Evolutionary conservation across 2,797 vertebrate genomes (phyloP).

Genomic region (Melanotaenia nigrans): DNA sequence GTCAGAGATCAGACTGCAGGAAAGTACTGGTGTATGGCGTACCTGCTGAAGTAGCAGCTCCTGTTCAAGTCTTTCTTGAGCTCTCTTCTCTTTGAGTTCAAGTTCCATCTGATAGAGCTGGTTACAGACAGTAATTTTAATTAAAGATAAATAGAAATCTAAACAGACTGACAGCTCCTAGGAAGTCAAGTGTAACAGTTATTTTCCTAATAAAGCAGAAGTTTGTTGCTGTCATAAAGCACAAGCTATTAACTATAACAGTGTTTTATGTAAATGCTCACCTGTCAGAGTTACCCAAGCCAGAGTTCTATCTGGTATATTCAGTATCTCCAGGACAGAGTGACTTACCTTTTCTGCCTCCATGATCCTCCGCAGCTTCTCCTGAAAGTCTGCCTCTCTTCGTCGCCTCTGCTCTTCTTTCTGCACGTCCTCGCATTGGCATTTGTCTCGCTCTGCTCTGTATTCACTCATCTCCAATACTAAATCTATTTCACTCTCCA

Average conservation of each 20-base stretch:
- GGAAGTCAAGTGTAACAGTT: too few relatives aligned
- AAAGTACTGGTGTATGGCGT: neutral
- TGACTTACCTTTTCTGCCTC: slow-evolving; percentile 65
- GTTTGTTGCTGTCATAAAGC: neutral
- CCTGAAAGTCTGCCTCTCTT: slow-evolving; percentile 80
- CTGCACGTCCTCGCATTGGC: slow-evolving; percentile 70
- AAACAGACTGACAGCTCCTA: too few relatives aligned
- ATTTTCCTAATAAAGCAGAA: too few relatives aligned
- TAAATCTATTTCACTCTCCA: slow-evolving; percentile 76
- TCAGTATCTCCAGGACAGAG: too few relatives aligned
- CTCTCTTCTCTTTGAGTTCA: slow-evolving; percentile 73
- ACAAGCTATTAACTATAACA: neutral
- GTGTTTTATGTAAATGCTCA: neutral
- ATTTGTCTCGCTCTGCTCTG: slow-evolving; percentile 68
- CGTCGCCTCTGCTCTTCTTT: slow-evolving; percentile 70
- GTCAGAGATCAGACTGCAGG: neutral
- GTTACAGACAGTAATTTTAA: neutral
- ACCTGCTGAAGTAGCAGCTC: slow-evolving; percentile 86
- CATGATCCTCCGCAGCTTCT: slow-evolving; percentile 79
- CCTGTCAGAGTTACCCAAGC: neutral
- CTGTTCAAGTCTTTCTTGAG: slow-evolving; percentile 79
- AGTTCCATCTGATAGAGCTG: slow-evolving; percentile 80
- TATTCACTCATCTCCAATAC: slow-evolving; percentile 44
- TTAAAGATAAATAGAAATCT: neutral
- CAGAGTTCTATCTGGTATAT: neutral